phyloP scores from a whole-genome alignment of 1,140 invertebrate species.

The Hyles euphorbiae region DNA sequence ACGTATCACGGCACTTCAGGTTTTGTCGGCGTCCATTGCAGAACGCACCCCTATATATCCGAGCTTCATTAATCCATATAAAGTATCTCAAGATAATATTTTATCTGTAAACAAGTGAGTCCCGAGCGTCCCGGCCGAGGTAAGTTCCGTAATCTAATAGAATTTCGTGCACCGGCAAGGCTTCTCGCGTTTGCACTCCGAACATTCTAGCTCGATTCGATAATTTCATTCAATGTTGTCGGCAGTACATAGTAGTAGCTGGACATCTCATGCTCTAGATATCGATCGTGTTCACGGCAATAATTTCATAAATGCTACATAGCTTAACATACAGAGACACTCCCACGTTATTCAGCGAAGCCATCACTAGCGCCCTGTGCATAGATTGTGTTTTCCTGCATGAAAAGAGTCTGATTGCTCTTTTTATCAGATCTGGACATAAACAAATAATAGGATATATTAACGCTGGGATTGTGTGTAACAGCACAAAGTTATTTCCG shows the following conservation, averaged over 20 bases:
- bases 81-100: conserved; percentile 17
- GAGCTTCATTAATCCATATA: conserved; percentile 22
- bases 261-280: conserved; percentile 29
- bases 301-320: conserved; percentile 11
- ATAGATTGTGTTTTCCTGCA: not conserved
- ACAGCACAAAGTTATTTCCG: no score
- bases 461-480: no score
- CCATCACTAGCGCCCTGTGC: conserved; percentile 1
- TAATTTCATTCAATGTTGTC: conserved; percentile 34
- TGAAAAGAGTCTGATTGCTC: no score
- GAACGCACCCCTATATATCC: conserved; percentile 41
- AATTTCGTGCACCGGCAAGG: conserved; percentile 28
- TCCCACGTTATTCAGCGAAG: conserved; percentile 3
- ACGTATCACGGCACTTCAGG: conserved; percentile 61
- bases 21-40: conserved; percentile 55
- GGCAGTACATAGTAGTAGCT: conserved; percentile 32
- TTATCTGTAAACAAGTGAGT: conserved; percentile 31
- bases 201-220: conserved; percentile 50
- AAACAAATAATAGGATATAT: no score
- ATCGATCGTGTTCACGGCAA: conserved; percentile 39
- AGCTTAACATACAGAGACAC: conserved; percentile 9
- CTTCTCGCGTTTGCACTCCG: conserved; percentile 30
- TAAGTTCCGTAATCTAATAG: conserved; percentile 37
- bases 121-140: conserved; percentile 34
- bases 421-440: no score